Evolutionary conservation across 37 sponge, comb jelly and placozoan species (phyloP), one percentile per base, ranked within the genome.

Genomic region (Corticium candelabrum): DNA sequence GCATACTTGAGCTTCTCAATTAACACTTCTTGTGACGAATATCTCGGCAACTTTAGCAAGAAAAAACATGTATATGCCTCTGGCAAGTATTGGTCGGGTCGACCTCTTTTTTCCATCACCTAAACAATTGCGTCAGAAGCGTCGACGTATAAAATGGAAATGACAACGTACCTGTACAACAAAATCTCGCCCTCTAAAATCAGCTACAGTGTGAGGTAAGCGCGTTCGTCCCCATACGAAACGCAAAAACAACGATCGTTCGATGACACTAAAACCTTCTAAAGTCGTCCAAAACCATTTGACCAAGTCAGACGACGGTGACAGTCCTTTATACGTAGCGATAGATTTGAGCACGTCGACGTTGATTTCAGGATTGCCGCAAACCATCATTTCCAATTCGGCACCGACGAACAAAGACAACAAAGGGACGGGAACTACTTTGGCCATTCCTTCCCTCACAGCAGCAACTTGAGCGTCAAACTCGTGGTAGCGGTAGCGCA

Each of bases 61-160:
- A 96, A 96, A 94, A 96, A 96, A 50, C 97, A 96, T 11, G 97
- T 96, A 80, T 96, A 96, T 68, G 94, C 88, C 77, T 96, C 97
- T 1, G 97, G 97, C 27, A 96, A 79, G 86, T 86, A 96, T 78
- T 93, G 76, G 69, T 96, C 94, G 15, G 97, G 89, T 2, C 93
- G 94, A 34, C 82, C 75, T 81, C 90, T 89, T 83, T 96, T 92
- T 75, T 92, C 93, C 76, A 96, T 73, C 2, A 88, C 86, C 97
- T 92, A 77, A 3, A 36, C 81, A 31, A 41, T 40, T 27, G 29
- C 3, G 40, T 37, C 2, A 79, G 3, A 79, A 32, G 38, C 1
- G n/a, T 78, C 1, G n/a, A 1, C 31, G 27, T 73, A 71, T 31
- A 2, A 81, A 34, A 1, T 41, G 41, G 2, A 81, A 39, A 2